These are phyloP conservation scores for Chloroclystis v-ata DNA, from an alignment of 2,888 invertebrate genomes.

Conservation along the genomic window DNA sequence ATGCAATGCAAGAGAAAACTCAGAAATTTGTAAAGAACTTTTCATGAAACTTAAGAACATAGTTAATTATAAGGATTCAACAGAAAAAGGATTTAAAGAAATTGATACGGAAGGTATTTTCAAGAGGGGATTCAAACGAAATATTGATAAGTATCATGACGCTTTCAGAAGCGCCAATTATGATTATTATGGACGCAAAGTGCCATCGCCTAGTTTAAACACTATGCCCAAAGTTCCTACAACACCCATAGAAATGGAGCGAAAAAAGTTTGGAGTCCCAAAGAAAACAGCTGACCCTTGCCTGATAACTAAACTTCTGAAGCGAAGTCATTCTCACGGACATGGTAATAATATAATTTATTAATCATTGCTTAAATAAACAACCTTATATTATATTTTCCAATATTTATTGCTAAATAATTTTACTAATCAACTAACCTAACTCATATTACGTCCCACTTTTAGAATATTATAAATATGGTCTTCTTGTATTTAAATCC, in stretches of 20 bases:
- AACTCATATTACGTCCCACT: too few species aligned
- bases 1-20: constrained; percentile 48
- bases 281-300: constrained; percentile 47
- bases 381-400: neutral
- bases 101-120: constrained; percentile 16
- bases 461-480: too few species aligned
- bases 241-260: constrained; percentile 28
- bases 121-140: constrained; percentile 11
- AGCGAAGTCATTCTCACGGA: constrained; percentile 43
- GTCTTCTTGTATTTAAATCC: too few species aligned
- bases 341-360: constrained; percentile 37
- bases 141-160: constrained; percentile 7
- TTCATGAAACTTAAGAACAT: constrained; percentile 48
- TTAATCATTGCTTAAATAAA: neutral
- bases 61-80: constrained; percentile 7
- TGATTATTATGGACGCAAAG: constrained; percentile 45
- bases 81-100: constrained; percentile 4
- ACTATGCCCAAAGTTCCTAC: constrained; percentile 26
- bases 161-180: constrained; percentile 15
- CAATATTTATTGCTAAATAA: neutral
- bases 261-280: constrained; percentile 19
- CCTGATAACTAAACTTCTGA: constrained; percentile 51
- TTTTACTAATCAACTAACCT: too few species aligned
- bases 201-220: constrained; percentile 22
- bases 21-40: constrained; percentile 53